phyloP scores from a whole-genome alignment of 1,140 invertebrate genomes.

The Pissodes strobi region DNA sequence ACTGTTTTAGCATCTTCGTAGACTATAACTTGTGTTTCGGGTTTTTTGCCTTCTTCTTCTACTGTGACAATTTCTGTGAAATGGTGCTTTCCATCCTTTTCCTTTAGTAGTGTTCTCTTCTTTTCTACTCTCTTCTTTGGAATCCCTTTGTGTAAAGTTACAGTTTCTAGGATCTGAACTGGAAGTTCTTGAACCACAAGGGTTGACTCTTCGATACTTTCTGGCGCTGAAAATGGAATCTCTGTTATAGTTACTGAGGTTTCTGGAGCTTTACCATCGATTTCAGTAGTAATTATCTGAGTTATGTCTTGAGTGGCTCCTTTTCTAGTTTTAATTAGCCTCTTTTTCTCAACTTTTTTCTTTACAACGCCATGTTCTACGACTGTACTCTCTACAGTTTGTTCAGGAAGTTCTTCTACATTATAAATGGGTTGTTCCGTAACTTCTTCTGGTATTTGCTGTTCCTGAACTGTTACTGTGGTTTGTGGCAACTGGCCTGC shows the following conservation, averaged over 20 bases:
- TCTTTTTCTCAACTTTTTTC: slow-evolving; percentile 49
- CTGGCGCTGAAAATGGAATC: slow-evolving; percentile 50
- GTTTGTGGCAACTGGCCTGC: slow-evolving; percentile 35
- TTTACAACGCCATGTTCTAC: slow-evolving; percentile 40
- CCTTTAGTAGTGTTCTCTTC: slow-evolving; percentile 52
- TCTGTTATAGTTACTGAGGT: slow-evolving; percentile 50
- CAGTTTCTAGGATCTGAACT: slow-evolving; percentile 41
- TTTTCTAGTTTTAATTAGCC: slow-evolving; percentile 55
- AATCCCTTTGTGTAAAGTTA: slow-evolving; percentile 45
- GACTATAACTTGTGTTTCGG: not conserved
- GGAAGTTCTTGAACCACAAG: slow-evolving; percentile 51
- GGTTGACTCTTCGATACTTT: slow-evolving; percentile 42
- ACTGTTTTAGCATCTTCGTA: slow-evolving; percentile 3
- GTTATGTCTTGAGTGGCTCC: slow-evolving; percentile 57
- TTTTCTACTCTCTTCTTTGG: slow-evolving; percentile 50
- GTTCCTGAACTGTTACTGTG: slow-evolving; percentile 51
- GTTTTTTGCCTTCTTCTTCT: slow-evolving; percentile 54
- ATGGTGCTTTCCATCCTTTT: slow-evolving; percentile 45
- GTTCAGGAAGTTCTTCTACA: slow-evolving; percentile 52
- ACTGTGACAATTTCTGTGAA: slow-evolving; percentile 51
- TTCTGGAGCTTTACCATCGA: slow-evolving; percentile 54
- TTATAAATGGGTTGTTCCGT: slow-evolving; percentile 22
- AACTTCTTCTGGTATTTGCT: slow-evolving; percentile 19
- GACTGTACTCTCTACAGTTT: slow-evolving; percentile 53
- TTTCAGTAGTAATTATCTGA: slow-evolving; percentile 58